Conservation (phyloP, 2,113 vertebrate species). For the Pao palembangensis region DNA sequence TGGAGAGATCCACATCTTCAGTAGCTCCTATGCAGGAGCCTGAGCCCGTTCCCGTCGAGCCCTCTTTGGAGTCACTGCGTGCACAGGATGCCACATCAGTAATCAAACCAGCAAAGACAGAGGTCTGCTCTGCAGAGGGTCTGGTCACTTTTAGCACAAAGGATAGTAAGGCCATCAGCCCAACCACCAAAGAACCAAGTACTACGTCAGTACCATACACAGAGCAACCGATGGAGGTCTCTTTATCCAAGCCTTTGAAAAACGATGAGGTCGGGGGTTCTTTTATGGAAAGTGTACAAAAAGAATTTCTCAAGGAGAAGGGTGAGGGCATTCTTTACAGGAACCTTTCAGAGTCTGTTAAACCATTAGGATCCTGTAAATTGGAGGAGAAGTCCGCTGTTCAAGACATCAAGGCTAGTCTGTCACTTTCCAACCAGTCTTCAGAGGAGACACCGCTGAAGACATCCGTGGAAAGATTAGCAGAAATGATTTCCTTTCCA, state of each 20-base stretch:
- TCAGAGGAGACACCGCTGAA: conserved; percentile 75
- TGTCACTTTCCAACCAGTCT: conserved; percentile 71
- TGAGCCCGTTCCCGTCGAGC: conserved; percentile 36
- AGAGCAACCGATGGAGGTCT: conserved; percentile 58
- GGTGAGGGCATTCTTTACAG: conserved; percentile 40
- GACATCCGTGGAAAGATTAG: conserved; percentile 67
- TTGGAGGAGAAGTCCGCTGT: conserved; percentile 67
- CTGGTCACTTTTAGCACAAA: conserved; percentile 59
- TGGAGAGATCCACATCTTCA: conserved; percentile 43
- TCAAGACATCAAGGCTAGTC: conserved; percentile 67
- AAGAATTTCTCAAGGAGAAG: conserved; percentile 49
- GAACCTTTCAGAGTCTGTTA: conserved; percentile 45
- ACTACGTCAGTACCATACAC: conserved; percentile 52
- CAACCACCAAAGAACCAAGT: conserved; percentile 72
- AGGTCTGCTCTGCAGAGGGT: conserved; percentile 52
- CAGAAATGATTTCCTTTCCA: conserved; percentile 71
- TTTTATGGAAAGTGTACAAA: conserved; percentile 53
- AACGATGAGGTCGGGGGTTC: conserved; percentile 47
- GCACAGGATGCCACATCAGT: conserved; percentile 57
- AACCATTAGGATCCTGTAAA: conserved; percentile 28
- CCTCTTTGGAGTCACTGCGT: conserved; percentile 58
- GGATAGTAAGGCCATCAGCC: conserved; percentile 69
- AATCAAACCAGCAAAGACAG: conserved; percentile 67
- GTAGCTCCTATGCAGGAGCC: conserved; percentile 41
- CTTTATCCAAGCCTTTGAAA: conserved; percentile 55